Evolutionary conservation across 2,113 vertebrate species (phyloP).

Genomic region (Cyprinodon tularosa): DNA sequence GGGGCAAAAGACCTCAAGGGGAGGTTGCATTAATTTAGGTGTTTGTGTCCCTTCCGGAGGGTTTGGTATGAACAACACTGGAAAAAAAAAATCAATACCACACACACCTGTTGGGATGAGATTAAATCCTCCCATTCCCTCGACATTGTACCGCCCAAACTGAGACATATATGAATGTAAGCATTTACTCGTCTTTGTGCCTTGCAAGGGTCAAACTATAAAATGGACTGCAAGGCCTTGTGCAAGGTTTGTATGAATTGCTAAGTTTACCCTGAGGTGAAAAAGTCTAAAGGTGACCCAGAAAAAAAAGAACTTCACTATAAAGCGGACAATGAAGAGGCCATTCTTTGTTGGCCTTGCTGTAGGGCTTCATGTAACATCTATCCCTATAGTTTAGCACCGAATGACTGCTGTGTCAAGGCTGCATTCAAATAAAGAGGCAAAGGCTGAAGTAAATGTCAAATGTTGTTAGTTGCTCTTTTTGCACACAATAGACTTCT

Average conservation of each 20-base stretch:
- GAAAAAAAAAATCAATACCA: constrained; percentile 64
- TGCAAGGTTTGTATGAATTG: constrained; percentile 23
- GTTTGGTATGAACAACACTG: constrained; percentile 47
- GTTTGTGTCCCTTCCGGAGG: constrained; percentile 52
- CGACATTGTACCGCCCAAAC: constrained; percentile 18
- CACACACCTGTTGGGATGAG: constrained; percentile 62
- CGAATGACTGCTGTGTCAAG: constrained; percentile 38
- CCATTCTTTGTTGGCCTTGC: not conserved
- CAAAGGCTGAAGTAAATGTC: constrained; percentile 59
- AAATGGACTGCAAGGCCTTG: constrained; percentile 48
- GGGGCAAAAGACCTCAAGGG: constrained; percentile 31
- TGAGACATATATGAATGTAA: constrained; percentile 17
- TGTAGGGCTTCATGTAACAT: constrained; percentile 25
- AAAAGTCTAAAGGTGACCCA: constrained; percentile 18
- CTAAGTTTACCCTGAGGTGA: constrained; percentile 22
- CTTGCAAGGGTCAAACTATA: constrained; percentile 14
- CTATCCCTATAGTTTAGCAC: constrained; percentile 16
- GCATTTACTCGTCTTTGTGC: constrained; percentile 13
- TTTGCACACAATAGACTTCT: constrained; percentile 51
- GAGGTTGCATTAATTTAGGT: constrained; percentile 58
- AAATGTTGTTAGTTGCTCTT: constrained; percentile 35
- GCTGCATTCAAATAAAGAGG: constrained; percentile 24
- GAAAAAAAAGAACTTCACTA: constrained; percentile 9
- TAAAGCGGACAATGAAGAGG: constrained; percentile 15
- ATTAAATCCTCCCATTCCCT: constrained; percentile 60